Percentiles rank a stretch among this genome's conserved stretches.
Evolutionary conservation across 2,113 vertebrate genomes (phyloP).

Genomic region (Nettapus auritus): DNA sequence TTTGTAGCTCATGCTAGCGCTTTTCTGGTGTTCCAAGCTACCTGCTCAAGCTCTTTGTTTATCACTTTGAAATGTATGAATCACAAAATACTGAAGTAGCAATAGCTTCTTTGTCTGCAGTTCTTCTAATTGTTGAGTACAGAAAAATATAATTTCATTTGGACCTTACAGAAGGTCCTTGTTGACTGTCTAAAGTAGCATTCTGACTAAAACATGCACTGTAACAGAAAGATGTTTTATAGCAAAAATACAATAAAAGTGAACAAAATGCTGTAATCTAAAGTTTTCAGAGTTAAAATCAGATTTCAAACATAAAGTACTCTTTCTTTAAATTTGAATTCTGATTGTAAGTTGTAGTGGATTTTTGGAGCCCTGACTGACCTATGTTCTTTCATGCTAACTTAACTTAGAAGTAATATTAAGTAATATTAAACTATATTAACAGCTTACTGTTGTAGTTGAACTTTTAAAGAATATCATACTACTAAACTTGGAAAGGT

Average conservation of each 20-base stretch:
- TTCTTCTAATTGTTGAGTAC: not conserved
- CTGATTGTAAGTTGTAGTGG: not conserved
- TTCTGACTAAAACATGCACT: not conserved
- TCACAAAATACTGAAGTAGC: not conserved
- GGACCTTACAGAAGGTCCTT: not conserved
- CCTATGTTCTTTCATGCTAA: not conserved
- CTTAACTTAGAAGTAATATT: not conserved
- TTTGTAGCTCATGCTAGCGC: not conserved
- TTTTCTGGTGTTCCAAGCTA: not conserved
- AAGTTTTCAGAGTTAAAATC: not conserved
- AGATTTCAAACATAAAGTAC: not conserved
- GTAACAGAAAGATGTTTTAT: not conserved
- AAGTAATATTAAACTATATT: not conserved
- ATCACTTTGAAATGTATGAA: not conserved
- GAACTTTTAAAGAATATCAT: not conserved
- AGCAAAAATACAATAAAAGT: not conserved
- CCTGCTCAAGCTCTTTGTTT: not conserved
- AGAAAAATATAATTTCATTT: not conserved
- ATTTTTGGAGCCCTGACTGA: not conserved
- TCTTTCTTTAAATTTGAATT: not conserved
- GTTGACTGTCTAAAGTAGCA: not conserved
- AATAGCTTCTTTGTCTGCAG: not conserved
- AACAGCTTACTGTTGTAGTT: not conserved
- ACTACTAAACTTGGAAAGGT: not conserved
- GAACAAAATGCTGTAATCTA: not conserved